Conservation (phyloP, 2,113 vertebrate genomes). For the Sardina pilchardus region DNA sequence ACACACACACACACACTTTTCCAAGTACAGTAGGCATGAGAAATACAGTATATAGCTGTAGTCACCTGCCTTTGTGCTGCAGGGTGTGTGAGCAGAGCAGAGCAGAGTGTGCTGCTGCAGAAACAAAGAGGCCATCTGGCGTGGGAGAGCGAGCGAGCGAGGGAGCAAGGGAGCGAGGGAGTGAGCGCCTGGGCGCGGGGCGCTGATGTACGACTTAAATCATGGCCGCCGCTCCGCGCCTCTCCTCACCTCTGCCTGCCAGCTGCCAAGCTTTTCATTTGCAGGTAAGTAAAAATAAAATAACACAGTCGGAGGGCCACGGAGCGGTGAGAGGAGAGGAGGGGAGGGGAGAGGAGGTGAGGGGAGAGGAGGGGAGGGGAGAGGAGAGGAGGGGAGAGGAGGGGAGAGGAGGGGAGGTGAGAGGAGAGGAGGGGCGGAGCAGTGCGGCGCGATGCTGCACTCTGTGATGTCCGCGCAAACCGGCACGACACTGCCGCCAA, state of each 20-base stretch:
- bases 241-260: slow-evolving; percentile 40
- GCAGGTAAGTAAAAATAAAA: slow-evolving; percentile 43
- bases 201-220: slow-evolving; percentile 41
- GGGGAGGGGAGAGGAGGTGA: too few relatives aligned
- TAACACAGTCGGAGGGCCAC: not conserved
- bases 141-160: too few relatives aligned
- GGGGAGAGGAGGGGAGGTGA: too few relatives aligned
- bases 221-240: not conserved
- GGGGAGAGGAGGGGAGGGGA: not conserved
- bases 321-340: not conserved
- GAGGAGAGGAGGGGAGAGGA: too few relatives aligned
- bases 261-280: slow-evolving; percentile 33
- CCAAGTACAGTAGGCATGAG: not conserved
- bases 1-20: not conserved
- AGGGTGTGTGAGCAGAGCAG: not conserved
- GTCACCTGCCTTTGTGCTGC: not conserved
- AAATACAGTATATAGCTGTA: not conserved
- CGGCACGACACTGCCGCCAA: too few relatives aligned
- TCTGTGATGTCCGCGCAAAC: too few relatives aligned
- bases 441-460: not conserved
- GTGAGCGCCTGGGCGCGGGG: not conserved
- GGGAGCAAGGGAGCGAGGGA: too few relatives aligned
- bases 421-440: not conserved
- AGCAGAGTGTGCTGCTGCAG: not conserved
- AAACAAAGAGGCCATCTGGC: not conserved